Conservation (phyloP, 2,797 vertebrate genomes). For the Tolypeutes matacus region DNA sequence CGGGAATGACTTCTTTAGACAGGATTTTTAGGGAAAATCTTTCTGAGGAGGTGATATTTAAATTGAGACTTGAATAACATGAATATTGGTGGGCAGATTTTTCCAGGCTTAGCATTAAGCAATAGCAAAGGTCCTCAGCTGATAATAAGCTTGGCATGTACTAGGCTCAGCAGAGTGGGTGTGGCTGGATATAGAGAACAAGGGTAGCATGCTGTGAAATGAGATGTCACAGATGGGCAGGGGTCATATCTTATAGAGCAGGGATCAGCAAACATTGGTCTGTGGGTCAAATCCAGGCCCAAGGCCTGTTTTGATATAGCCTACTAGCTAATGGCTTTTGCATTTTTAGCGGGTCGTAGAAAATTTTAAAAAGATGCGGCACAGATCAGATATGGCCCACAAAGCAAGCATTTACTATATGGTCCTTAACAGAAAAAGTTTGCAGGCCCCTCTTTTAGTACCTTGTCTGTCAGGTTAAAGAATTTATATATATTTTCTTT, state of each 20-base stretch:
- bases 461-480: neutral
- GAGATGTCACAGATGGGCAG: too few relatives aligned
- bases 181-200: too few relatives aligned
- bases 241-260: neutral
- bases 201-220: too few relatives aligned
- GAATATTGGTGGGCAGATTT: neutral
- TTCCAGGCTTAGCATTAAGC: neutral
- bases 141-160: neutral
- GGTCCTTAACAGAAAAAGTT: neutral
- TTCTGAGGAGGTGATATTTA: neutral
- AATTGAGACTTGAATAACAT: neutral
- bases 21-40: neutral
- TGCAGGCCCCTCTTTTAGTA: too few relatives aligned
- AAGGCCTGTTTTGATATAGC: neutral
- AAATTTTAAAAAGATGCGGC: neutral
- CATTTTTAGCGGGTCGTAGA: neutral
- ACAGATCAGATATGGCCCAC: too few relatives aligned
- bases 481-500: neutral
- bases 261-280: neutral
- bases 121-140: neutral
- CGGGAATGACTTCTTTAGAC: neutral
- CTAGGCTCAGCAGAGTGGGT: neutral
- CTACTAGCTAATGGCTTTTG: neutral
- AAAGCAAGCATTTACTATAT: neutral
- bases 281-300: neutral